phyloP scores from a whole-genome alignment of 2,888 invertebrate genomes.

The Leptinotarsa peninsularis region DNA sequence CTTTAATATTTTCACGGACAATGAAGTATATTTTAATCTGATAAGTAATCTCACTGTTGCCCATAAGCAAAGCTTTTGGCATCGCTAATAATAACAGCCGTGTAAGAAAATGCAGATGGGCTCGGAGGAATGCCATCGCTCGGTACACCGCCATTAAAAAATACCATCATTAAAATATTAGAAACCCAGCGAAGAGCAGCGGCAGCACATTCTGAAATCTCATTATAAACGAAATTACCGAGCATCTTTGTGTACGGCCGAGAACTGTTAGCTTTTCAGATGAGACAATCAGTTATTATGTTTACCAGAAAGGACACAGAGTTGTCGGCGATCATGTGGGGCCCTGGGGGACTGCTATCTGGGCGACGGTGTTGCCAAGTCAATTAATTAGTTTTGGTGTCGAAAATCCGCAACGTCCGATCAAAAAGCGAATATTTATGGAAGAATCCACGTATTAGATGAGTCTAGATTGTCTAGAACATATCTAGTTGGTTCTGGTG shows the following conservation, averaged over 20 bases:
- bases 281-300: slow-evolving; percentile 45
- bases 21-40: no score
- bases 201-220: slow-evolving; percentile 25
- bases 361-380: no score
- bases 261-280: slow-evolving; percentile 37
- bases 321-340: slow-evolving; percentile 44
- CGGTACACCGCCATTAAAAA: slow-evolving; percentile 18
- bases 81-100: background rate
- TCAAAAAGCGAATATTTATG: no score
- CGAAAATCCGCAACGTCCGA: no score
- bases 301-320: slow-evolving; percentile 41
- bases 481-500: no score
- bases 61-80: background rate
- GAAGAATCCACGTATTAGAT: no score
- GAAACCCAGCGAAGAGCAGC: slow-evolving; percentile 20
- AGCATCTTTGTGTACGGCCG: slow-evolving; percentile 9
- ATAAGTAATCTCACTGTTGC: background rate
- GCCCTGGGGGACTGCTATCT: slow-evolving; percentile 9
- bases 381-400: no score
- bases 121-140: background rate
- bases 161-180: slow-evolving; percentile 27
- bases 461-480: no score
- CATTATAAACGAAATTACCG: slow-evolving; percentile 32
- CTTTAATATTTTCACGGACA: no score
- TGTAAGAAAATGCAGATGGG: slow-evolving; percentile 1